Conservation (phyloP, 1,140 invertebrate genomes). For the Zelostemma sp. region DNA sequence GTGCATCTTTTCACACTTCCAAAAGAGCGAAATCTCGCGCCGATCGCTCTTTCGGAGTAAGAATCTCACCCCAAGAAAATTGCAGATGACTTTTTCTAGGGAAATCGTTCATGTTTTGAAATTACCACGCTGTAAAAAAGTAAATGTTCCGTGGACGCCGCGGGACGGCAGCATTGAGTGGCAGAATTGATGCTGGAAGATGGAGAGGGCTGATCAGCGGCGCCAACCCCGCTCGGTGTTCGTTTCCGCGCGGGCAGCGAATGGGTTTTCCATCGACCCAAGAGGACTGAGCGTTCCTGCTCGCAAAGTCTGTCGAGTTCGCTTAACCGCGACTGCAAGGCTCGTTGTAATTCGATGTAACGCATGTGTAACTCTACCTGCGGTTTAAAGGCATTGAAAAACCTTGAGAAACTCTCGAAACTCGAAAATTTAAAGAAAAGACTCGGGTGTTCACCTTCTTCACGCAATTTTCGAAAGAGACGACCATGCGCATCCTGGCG, state of each 20-base stretch:
- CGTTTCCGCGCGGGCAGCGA: constrained; percentile 86
- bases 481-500: constrained; percentile 92
- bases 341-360: constrained; percentile 88
- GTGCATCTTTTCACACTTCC: no score
- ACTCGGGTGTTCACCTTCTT: constrained; percentile 77
- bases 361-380: constrained; percentile 90
- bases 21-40: no score
- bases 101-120: no score
- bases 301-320: constrained; percentile 87
- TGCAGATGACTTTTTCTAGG: no score
- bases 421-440: no score
- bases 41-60: no score
- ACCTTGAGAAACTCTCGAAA: no score
- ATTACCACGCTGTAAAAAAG: constrained; percentile 64
- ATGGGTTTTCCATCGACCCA: constrained; percentile 89
- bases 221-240: constrained; percentile 56
- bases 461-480: constrained; percentile 95
- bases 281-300: constrained; percentile 84
- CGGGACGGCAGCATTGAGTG: constrained; percentile 62
- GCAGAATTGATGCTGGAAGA: constrained; percentile 65
- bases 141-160: constrained; percentile 65
- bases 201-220: constrained; percentile 68
- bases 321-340: constrained; percentile 86
- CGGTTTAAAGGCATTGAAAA: constrained; percentile 24
- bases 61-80: no score